phyloP scores from a whole-genome alignment of 2,888 invertebrate genomes.

The Vesta saturnalis region DNA sequence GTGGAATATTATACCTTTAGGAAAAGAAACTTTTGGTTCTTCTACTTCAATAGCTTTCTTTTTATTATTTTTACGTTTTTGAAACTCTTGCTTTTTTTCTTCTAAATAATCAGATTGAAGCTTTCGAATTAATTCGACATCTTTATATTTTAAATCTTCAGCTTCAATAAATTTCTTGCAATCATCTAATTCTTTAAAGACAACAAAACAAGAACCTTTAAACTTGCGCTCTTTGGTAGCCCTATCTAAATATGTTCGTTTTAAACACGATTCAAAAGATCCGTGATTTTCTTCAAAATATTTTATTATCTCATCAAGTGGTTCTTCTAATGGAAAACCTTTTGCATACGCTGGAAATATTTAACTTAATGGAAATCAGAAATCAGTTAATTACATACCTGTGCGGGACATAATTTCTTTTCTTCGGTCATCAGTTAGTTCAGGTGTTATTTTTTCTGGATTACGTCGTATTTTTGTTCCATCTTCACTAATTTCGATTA shows the following conservation, averaged over 20 bases:
- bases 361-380: background rate
- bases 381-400: constrained; percentile 46
- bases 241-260: constrained; percentile 70
- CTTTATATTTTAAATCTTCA: constrained; percentile 72
- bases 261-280: constrained; percentile 70
- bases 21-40: constrained; percentile 66
- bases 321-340: constrained; percentile 78
- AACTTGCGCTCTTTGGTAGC: constrained; percentile 73
- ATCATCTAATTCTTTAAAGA: constrained; percentile 83
- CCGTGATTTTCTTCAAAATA: constrained; percentile 77
- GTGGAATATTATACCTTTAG: constrained; percentile 79
- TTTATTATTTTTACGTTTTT: constrained; percentile 64
- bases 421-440: constrained; percentile 83
- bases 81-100: constrained; percentile 74
- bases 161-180: constrained; percentile 81
- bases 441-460: constrained; percentile 80
- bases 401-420: constrained; percentile 81
- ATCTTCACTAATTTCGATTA: constrained; percentile 75
- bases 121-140: constrained; percentile 72
- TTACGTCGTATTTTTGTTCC: constrained; percentile 75
- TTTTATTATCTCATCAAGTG: constrained; percentile 74
- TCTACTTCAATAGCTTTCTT: constrained; percentile 62
- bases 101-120: constrained; percentile 77
- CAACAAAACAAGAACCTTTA: constrained; percentile 93
- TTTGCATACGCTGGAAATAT: constrained; percentile 78